A percentile compares a stretch with the other conserved stretches of the same genome.
Evolutionary conservation across 2,113 vertebrate species (phyloP).

Genomic region (Sceloporus undulatus): DNA sequence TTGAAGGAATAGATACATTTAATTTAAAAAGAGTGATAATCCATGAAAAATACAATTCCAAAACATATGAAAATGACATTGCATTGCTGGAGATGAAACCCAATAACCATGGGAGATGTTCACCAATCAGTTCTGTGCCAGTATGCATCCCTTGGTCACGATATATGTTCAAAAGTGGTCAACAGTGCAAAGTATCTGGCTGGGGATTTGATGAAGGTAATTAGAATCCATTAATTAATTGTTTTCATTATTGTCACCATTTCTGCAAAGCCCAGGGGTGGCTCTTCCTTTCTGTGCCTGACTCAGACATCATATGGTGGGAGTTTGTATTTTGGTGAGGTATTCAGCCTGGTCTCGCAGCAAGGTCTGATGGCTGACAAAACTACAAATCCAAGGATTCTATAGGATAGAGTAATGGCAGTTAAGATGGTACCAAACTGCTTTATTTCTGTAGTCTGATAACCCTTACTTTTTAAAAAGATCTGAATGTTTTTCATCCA

Average conservation of each 20-base stretch:
- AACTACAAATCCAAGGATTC: too few relatives aligned
- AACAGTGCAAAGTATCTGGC: slow-evolving; percentile 91
- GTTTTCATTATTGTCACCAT: slow-evolving; percentile 17
- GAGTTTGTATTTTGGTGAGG: too few relatives aligned
- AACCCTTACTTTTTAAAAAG: too few relatives aligned
- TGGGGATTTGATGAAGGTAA: slow-evolving; percentile 90
- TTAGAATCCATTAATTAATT: background rate
- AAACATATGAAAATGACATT: slow-evolving; percentile 92
- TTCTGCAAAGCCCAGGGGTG: background rate
- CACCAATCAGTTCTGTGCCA: slow-evolving; percentile 63
- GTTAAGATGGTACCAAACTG: too few relatives aligned
- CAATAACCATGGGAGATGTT: slow-evolving; percentile 63
- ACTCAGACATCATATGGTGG: too few relatives aligned
- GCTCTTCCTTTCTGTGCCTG: too few relatives aligned
- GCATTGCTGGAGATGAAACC: slow-evolving; percentile 85
- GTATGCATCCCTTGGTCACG: slow-evolving; percentile 92
- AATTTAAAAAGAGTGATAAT: slow-evolving; percentile 77
- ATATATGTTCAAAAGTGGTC: slow-evolving; percentile 82
- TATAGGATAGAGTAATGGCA: too few relatives aligned
- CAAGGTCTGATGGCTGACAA: too few relatives aligned
- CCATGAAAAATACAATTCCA: slow-evolving; percentile 81
- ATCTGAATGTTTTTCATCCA: too few relatives aligned
- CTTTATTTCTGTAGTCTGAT: too few relatives aligned
- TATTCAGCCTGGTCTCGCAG: too few relatives aligned
- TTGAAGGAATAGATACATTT: slow-evolving; percentile 64